phyloP scores from a whole-genome alignment of 1,140 invertebrate species.

The Colletes latitarsis region DNA sequence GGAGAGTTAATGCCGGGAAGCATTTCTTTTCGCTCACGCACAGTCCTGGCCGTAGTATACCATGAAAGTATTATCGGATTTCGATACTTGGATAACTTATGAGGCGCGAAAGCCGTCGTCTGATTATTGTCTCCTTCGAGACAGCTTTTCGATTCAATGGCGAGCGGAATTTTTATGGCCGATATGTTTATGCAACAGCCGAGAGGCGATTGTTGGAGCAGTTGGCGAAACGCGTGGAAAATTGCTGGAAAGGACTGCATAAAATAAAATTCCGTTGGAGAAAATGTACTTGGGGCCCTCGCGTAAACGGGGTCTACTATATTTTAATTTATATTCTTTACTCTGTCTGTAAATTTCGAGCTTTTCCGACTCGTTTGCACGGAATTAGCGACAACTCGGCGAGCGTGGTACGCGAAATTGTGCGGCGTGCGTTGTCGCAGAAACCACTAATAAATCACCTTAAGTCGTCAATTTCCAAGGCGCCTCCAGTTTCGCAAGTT shows the following conservation, averaged over 20 bases:
- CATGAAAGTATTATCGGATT: slow-evolving; percentile 35
- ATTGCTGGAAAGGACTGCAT: not conserved
- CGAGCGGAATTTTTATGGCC: slow-evolving; percentile 24
- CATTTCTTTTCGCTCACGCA: not conserved
- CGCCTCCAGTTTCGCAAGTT: slow-evolving; percentile 35
- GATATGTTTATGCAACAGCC: slow-evolving; percentile 12
- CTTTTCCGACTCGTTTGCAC: slow-evolving; percentile 7
- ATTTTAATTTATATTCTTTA: no score
- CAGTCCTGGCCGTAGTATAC: not conserved
- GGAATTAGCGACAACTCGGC: not conserved
- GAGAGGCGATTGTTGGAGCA: not conserved
- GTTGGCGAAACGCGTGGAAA: slow-evolving; percentile 8
- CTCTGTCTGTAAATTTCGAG: no score
- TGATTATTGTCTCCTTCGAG: slow-evolving; percentile 27
- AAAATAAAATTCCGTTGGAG: not conserved
- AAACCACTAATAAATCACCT: slow-evolving; percentile 46
- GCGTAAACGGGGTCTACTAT: not conserved
- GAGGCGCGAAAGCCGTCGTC: slow-evolving; percentile 17
- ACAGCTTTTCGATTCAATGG: slow-evolving; percentile 19
- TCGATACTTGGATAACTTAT: slow-evolving; percentile 31
- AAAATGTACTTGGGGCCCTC: no score
- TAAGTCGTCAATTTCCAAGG: slow-evolving; percentile 46
- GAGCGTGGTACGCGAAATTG: slow-evolving; percentile 9
- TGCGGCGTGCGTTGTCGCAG: slow-evolving; percentile 10
- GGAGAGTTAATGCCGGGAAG: not conserved